phyloP scores from a whole-genome alignment of 2,888 invertebrate species.

The Euphydryas editha region DNA sequence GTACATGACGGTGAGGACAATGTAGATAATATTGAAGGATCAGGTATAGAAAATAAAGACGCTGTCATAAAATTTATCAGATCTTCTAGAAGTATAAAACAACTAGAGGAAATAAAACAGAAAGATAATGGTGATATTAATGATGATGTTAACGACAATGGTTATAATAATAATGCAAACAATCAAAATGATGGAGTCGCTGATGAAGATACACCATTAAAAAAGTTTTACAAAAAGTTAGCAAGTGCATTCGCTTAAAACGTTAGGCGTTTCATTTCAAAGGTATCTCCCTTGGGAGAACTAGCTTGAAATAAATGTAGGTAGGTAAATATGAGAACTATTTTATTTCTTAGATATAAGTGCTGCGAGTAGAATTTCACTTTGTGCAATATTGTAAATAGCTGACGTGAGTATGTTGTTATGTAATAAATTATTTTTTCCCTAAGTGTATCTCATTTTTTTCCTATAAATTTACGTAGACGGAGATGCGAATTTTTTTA shows the following conservation, averaged over 20 bases:
- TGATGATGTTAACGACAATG: conserved; percentile 35
- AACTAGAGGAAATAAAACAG: conserved; percentile 33
- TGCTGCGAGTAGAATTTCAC: conserved; percentile 54
- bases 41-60: conserved; percentile 36
- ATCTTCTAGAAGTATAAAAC: conserved; percentile 43
- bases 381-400: conserved; percentile 83
- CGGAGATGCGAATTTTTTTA: too few species aligned
- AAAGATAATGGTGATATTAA: conserved; percentile 39
- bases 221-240: conserved; percentile 56
- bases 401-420: conserved; percentile 49
- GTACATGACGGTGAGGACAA: conserved; percentile 37
- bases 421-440: conserved; percentile 32
- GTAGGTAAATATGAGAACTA: conserved; percentile 39
- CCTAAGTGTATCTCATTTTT: not conserved
- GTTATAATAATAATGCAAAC: conserved; percentile 31
- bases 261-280: conserved; percentile 48
- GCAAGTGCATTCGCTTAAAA: conserved; percentile 55
- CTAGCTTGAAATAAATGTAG: conserved; percentile 51
- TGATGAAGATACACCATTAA: conserved; percentile 32
- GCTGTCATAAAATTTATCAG: conserved; percentile 28
- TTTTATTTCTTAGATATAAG: conserved; percentile 42
- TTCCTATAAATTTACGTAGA: not conserved
- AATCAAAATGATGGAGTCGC: conserved; percentile 33
- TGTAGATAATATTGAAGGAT: conserved; percentile 43
- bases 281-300: conserved; percentile 58